phyloP scores from a whole-genome alignment of 2,113 vertebrate genomes.

The Oreocharis arfaki region DNA sequence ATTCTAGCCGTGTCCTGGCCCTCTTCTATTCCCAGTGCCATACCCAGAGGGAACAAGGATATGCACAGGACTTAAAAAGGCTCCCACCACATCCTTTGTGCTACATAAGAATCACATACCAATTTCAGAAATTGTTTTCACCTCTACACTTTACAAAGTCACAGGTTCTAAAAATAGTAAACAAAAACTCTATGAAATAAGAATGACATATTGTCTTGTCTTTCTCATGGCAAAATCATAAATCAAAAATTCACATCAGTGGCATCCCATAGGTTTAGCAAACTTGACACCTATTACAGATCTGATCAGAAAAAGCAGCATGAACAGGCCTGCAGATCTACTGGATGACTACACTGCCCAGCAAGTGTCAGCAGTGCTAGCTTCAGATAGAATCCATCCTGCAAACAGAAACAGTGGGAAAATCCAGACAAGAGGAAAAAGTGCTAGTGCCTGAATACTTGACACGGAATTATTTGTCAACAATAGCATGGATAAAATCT shows the following conservation, averaged over 20 bases:
- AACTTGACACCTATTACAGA: neutral
- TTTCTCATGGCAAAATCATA: neutral
- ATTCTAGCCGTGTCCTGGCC: neutral
- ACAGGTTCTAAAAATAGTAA: neutral
- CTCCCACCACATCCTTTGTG: neutral
- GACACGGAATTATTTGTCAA: neutral
- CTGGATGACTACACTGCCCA: neutral
- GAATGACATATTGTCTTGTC: neutral
- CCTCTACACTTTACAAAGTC: neutral
- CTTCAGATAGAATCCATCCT: neutral
- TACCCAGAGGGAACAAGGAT: neutral
- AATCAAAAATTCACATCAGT: neutral
- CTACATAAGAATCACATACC: neutral
- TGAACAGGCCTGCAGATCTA: neutral
- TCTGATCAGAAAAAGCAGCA: neutral
- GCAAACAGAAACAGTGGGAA: neutral
- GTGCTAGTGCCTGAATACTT: neutral
- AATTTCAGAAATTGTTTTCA: neutral
- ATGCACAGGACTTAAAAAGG: neutral
- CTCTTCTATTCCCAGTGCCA: neutral
- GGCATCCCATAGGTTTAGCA: neutral
- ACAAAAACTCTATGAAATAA: neutral
- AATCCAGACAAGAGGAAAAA: neutral
- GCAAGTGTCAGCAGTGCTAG: neutral
- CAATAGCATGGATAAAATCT: neutral